Evolutionary conservation across 2,113 vertebrate species (phyloP).

Genomic region (Phrynosoma platyrhinos): DNA sequence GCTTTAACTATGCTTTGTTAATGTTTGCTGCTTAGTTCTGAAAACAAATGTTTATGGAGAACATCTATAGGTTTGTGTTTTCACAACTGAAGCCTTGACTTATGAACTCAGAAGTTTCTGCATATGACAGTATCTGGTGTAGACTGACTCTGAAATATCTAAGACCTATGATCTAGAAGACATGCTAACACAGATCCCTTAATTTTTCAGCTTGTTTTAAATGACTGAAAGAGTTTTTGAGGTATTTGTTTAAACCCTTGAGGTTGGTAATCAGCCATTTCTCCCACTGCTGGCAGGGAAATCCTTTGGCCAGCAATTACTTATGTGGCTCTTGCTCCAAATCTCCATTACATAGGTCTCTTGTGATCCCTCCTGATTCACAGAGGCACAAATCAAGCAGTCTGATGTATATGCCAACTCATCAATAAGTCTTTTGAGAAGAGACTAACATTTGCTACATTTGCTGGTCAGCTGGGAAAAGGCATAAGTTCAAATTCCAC

Average conservation of each 20-base stretch:
- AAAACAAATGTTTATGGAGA: no score
- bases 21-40: no score
- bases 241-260: slow-evolving; percentile 66
- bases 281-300: slow-evolving; percentile 43
- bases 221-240: slow-evolving; percentile 43
- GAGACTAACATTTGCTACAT: no score
- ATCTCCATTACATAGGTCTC: not conserved
- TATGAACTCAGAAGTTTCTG: no score
- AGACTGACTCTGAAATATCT: not conserved
- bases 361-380: slow-evolving; percentile 41
- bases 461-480: no score
- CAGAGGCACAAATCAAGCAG: not conserved
- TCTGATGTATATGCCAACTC: slow-evolving; percentile 1
- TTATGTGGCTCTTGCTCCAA: not conserved
- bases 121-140: no score
- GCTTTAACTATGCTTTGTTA: no score
- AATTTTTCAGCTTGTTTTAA: slow-evolving; percentile 21
- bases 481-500: no score
- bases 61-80: no score
- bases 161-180: not conserved
- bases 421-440: no score
- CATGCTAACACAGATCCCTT: not conserved
- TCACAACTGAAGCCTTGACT: no score
- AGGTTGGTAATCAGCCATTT: slow-evolving; percentile 54
- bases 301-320: slow-evolving; percentile 26